Evolutionary conservation across 2,797 vertebrate genomes (phyloP).

Genomic region (Cirrhinus mrigala): DNA sequence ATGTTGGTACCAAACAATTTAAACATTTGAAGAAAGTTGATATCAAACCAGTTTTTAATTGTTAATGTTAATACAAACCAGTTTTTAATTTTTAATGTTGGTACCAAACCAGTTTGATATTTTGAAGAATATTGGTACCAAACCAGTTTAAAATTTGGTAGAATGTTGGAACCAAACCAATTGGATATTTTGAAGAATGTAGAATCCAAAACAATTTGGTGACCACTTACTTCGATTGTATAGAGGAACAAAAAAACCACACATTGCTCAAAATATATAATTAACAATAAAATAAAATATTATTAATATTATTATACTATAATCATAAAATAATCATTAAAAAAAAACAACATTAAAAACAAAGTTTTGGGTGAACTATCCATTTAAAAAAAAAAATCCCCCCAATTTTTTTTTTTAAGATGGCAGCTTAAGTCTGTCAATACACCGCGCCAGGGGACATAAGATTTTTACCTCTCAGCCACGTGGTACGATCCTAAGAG

Average conservation of each 20-base stretch:
- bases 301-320: neutral
- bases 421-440: neutral
- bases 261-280: neutral
- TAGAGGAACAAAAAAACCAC: neutral
- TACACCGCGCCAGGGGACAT: conserved; percentile 52
- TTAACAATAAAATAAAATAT: no score
- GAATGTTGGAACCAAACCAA: no score
- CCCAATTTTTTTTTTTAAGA: neutral
- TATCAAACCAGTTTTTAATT: no score
- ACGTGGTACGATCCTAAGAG: conserved; percentile 63
- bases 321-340: neutral
- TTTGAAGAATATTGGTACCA: no score
- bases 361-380: neutral
- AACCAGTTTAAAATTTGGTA: no score
- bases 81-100: no score
- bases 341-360: neutral
- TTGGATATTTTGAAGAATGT: neutral
- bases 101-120: no score
- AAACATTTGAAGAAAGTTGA: no score
- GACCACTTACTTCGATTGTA: neutral
- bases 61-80: no score
- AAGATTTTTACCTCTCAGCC: conserved; percentile 43
- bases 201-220: neutral
- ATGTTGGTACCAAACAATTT: no score
- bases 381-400: neutral